Percentiles rank a stretch among this genome's conserved stretches.
phyloP scores from a whole-genome alignment of 2,113 vertebrate species.

The Sinosuthora webbiana region DNA sequence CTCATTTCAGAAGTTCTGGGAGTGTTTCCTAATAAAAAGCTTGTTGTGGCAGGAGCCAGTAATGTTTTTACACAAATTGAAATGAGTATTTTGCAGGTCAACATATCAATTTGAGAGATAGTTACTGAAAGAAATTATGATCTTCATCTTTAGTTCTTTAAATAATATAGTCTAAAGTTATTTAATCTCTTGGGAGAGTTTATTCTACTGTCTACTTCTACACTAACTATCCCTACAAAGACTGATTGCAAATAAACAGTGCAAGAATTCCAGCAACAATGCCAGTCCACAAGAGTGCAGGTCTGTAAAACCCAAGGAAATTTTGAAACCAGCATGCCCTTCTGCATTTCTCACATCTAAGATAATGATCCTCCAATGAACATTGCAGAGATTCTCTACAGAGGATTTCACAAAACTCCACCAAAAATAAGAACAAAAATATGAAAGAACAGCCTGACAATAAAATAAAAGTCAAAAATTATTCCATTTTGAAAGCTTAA shows the following conservation, averaged over 20 bases:
- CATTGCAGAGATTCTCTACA: neutral
- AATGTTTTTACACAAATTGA: neutral
- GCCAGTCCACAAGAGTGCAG: neutral
- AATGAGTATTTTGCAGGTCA: neutral
- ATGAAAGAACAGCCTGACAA: neutral
- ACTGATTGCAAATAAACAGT: neutral
- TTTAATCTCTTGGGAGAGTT: neutral
- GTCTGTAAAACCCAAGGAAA: neutral
- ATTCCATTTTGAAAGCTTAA: neutral
- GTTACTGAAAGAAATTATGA: neutral
- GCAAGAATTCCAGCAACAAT: neutral
- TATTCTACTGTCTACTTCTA: neutral
- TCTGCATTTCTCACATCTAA: neutral
- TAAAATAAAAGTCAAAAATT: neutral
- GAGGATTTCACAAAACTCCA: neutral
- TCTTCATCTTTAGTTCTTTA: neutral
- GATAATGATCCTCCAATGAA: neutral
- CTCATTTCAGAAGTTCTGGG: neutral
- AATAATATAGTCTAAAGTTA: neutral
- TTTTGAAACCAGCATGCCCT: neutral
- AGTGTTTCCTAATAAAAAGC: neutral
- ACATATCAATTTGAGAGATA: neutral
- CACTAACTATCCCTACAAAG: neutral
- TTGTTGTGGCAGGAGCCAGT: neutral
- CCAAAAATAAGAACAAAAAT: neutral